phyloP scores from a whole-genome alignment of 2,797 vertebrate species.

The Spondyliosoma cantharus region DNA sequence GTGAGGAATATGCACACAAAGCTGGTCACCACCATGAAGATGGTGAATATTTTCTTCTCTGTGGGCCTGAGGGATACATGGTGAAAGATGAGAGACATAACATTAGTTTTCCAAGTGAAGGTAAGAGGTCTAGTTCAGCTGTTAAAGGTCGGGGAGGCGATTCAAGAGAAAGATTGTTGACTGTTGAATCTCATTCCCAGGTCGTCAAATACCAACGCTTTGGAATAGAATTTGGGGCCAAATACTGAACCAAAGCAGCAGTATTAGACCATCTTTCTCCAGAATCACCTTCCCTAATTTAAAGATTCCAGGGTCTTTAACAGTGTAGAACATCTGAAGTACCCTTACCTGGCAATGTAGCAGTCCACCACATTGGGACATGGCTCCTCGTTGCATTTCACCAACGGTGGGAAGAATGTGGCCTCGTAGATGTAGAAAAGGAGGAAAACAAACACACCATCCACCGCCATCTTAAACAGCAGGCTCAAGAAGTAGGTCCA shows the following conservation, averaged over 20 bases:
- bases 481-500: conserved; percentile 93
- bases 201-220: too few species aligned
- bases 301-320: background rate
- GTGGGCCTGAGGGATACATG: conserved; percentile 78
- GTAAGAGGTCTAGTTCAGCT: background rate
- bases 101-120: background rate
- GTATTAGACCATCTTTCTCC: too few species aligned
- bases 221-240: too few species aligned
- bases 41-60: conserved; percentile 88
- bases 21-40: conserved; percentile 87
- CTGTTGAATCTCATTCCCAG: too few species aligned
- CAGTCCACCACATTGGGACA: conserved; percentile 91
- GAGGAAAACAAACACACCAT: conserved; percentile 87
- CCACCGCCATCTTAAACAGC: conserved; percentile 87
- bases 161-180: too few species aligned
- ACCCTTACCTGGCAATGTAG: conserved; percentile 83
- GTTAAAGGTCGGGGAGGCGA: too few species aligned
- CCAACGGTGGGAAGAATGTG: conserved; percentile 87
- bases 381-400: conserved; percentile 85
- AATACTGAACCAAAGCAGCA: too few species aligned
- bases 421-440: conserved; percentile 88
- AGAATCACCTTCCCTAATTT: too few species aligned
- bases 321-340: background rate
- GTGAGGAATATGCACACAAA: conserved; percentile 85
- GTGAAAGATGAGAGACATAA: background rate